A percentile compares a stretch with the other conserved stretches of the same genome.
phyloP scores from a whole-genome alignment of 2,888 invertebrate genomes.

The Ochropacha duplaris region DNA sequence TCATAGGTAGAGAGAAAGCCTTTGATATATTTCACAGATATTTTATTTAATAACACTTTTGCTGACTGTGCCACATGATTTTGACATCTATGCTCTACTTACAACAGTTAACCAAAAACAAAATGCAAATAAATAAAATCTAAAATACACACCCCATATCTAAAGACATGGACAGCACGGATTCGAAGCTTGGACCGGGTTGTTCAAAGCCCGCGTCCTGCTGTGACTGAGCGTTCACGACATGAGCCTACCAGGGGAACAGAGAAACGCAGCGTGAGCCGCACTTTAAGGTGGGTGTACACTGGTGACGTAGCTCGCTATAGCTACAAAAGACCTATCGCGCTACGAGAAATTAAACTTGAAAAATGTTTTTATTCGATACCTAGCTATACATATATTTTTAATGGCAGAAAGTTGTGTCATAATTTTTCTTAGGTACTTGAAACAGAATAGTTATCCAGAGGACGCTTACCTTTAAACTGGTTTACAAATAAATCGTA shows the following conservation, averaged over 20 bases:
- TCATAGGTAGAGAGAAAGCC: too few species aligned
- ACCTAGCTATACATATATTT: too few species aligned
- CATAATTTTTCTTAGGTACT: too few species aligned
- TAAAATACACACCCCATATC: background rate
- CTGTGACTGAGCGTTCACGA: slow-evolving; percentile 44
- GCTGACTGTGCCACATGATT: too few species aligned
- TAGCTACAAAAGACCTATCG: background rate
- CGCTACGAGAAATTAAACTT: background rate
- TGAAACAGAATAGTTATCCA: background rate
- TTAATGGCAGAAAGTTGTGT: too few species aligned
- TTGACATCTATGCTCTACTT: background rate
- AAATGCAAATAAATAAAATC: background rate
- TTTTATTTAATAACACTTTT: too few species aligned
- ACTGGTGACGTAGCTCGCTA: background rate
- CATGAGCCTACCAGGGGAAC: slow-evolving; percentile 55
- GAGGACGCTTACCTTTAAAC: slow-evolving; percentile 23
- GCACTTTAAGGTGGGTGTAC: background rate
- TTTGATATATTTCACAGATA: too few species aligned
- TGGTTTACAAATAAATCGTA: slow-evolving; percentile 60
- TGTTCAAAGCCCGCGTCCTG: slow-evolving; percentile 47
- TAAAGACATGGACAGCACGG: background rate
- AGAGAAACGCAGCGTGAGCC: slow-evolving; percentile 41
- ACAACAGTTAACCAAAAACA: too few species aligned
- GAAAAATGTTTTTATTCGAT: too few species aligned
- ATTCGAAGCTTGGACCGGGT: slow-evolving; percentile 2